Percentiles rank a stretch among this genome's conserved stretches.
Conservation (phyloP, 2,797 vertebrate species). For the Dallia pectoralis region DNA sequence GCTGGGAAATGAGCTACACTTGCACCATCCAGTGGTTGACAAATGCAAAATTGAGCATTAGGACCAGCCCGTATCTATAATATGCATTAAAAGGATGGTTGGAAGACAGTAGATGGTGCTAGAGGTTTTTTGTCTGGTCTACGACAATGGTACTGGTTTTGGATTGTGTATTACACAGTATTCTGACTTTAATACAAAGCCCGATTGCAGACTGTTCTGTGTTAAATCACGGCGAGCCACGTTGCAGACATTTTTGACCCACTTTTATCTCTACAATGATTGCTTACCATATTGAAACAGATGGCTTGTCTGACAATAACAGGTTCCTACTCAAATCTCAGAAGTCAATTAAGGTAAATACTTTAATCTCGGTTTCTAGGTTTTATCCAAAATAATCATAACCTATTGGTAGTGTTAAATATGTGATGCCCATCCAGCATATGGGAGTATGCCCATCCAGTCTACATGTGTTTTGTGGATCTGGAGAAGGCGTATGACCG, state of each 20-base stretch:
- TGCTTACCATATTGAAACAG: slow-evolving; percentile 7
- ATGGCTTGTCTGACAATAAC: background rate
- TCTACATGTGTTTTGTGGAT: too few relatives aligned
- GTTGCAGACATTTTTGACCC: background rate
- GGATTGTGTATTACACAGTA: background rate
- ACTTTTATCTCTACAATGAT: background rate
- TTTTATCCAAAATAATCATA: background rate
- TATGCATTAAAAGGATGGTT: background rate
- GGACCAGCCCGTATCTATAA: background rate
- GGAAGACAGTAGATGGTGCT: background rate
- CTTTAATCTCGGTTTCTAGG: background rate
- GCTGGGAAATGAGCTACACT: background rate
- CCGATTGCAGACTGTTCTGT: background rate
- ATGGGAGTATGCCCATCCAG: too few relatives aligned
- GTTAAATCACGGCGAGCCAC: background rate
- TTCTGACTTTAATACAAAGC: background rate
- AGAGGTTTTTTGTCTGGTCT: too few relatives aligned
- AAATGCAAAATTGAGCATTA: background rate
- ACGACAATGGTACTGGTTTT: too few relatives aligned
- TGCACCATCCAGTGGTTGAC: background rate
- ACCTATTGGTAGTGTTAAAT: too few relatives aligned
- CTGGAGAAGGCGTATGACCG: too few relatives aligned
- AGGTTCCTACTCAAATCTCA: background rate
- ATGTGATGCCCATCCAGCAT: too few relatives aligned
- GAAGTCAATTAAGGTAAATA: background rate